A percentile compares a stretch with the other conserved stretches of the same genome.
These are phyloP conservation scores for Chironomus riparius DNA, from an alignment of 2,888 invertebrate genomes.

Conservation along the genomic window DNA sequence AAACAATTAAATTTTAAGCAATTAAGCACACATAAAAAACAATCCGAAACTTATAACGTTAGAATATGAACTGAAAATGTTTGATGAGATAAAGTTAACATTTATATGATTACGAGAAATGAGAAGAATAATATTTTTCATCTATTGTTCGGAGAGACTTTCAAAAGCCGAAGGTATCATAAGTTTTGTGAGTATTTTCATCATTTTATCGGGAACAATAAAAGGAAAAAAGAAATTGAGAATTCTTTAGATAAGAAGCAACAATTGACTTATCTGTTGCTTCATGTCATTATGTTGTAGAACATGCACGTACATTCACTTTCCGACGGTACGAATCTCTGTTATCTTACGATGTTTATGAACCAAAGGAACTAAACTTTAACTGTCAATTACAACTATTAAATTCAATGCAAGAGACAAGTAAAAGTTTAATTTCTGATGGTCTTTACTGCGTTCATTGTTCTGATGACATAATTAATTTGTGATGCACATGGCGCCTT, in stretches of 20 bases:
- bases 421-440: conserved; percentile 12
- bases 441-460: not conserved
- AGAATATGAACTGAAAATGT: conserved; percentile 8
- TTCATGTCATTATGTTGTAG: not conserved
- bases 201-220: not conserved
- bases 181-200: not conserved
- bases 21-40: not conserved
- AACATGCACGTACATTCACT: not conserved
- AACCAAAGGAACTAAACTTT: conserved; percentile 20
- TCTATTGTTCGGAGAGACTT: not conserved
- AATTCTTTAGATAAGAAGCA: not conserved
- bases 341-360: not conserved
- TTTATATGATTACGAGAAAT: conserved; percentile 5
- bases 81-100: conserved; percentile 4
- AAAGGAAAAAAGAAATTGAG: not conserved
- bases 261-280: not conserved
- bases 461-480: not conserved
- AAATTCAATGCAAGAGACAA: conserved; percentile 16
- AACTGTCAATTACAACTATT: conserved; percentile 25
- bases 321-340: not conserved
- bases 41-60: not conserved
- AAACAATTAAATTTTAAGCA: not conserved
- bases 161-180: not conserved
- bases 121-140: not conserved
- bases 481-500: no score